These are phyloP conservation scores for Aphelenchoides fujianensis DNA, from an alignment of 1,140 invertebrate species.

Conservation along the genomic window DNA sequence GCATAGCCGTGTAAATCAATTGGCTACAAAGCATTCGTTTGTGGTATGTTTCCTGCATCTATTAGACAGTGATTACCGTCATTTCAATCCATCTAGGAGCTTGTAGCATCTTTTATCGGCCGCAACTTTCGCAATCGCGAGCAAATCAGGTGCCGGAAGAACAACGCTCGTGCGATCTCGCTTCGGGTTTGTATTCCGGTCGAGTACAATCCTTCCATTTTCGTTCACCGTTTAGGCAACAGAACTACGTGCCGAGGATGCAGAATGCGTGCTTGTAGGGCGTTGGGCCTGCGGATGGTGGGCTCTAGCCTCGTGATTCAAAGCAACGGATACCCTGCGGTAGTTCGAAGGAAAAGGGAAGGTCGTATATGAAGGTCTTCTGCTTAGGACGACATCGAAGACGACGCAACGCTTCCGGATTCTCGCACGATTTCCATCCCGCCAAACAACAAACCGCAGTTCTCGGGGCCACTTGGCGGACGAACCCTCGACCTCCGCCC, in stretches of 20 bases:
- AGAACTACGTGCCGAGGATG: constrained; percentile 17
- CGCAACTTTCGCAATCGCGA: constrained; percentile 14
- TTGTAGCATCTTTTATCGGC: constrained; percentile 14
- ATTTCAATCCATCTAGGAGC: background rate
- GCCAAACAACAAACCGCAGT: background rate
- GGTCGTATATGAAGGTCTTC: too few species aligned
- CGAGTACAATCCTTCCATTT: background rate
- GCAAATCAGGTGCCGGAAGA: constrained; percentile 3
- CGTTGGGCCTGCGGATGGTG: constrained; percentile 13
- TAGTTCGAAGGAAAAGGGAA: too few species aligned
- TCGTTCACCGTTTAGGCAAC: background rate
- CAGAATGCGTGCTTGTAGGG: constrained; percentile 5
- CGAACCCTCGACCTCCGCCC: too few species aligned
- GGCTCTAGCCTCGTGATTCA: constrained; percentile 4
- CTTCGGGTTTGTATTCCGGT: background rate
- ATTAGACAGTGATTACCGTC: too few species aligned
- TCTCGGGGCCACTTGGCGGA: too few species aligned
- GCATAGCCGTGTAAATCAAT: too few species aligned
- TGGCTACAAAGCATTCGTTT: constrained; percentile 21
- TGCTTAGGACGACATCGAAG: constrained; percentile 18
- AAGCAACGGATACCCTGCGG: constrained; percentile 2
- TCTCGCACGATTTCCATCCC: background rate
- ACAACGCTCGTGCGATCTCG: constrained; percentile 14
- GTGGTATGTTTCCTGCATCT: too few species aligned
- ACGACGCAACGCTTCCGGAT: background rate